These are phyloP conservation scores for Monomorium pharaonis DNA, from an alignment of 1,140 invertebrate species.

Conservation along the genomic window DNA sequence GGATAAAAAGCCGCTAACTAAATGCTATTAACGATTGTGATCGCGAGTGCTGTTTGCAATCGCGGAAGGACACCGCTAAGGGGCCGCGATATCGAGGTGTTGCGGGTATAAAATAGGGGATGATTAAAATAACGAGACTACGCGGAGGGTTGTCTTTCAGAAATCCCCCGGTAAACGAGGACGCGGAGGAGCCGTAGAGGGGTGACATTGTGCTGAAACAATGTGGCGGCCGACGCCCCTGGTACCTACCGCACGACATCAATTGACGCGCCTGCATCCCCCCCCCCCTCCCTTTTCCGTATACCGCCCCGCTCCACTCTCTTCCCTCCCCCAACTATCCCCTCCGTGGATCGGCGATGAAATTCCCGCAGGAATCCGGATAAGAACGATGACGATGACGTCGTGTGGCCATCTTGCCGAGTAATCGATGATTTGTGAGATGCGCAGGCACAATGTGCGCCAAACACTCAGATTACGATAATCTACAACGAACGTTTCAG, in stretches of 20 bases:
- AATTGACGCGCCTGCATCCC: conserved; percentile 72
- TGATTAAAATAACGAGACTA: conserved; percentile 84
- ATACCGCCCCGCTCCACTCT: conserved; percentile 45
- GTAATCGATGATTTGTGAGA: conserved; percentile 36
- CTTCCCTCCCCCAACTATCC: neutral
- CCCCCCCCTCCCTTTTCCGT: too few species aligned
- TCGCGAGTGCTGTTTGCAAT: conserved; percentile 37
- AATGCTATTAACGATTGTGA: conserved; percentile 27
- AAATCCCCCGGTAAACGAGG: conserved; percentile 63
- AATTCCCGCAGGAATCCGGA: conserved; percentile 62
- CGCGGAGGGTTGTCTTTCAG: conserved; percentile 72
- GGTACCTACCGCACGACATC: conserved; percentile 74
- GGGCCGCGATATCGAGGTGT: conserved; percentile 66
- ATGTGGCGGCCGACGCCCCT: conserved; percentile 75
- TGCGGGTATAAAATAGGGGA: conserved; percentile 81
- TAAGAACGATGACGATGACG: conserved; percentile 65
- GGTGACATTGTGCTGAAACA: conserved; percentile 73
- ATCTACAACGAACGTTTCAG: neutral
- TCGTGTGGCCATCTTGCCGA: conserved; percentile 62
- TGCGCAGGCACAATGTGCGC: neutral
- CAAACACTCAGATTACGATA: neutral
- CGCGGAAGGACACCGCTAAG: conserved; percentile 27
- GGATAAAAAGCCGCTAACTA: conserved; percentile 16
- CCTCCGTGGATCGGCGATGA: conserved; percentile 35
- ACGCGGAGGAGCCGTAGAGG: conserved; percentile 21